Conservation (phyloP, 2,113 vertebrate genomes). For the Xenopus tropicalis region UCB_Xtro_10.0 CM004448.2:106401501-106402000, state of each 20-base stretch:
- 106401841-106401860: constrained; percentile 98
- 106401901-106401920: constrained; percentile 72
- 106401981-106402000: constrained; percentile 45
- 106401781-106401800: constrained; percentile 73
- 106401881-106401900: constrained; percentile 74
- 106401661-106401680: constrained; percentile 23
- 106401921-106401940: constrained; percentile 60
- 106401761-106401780: constrained; percentile 60
- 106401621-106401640: constrained; percentile 87
- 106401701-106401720: constrained; percentile 43
- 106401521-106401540: neutral
- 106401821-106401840: constrained; percentile 89
- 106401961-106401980: constrained; percentile 31
- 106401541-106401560: neutral
- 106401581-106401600: constrained; percentile 33
- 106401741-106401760: constrained; percentile 49
- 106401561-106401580: neutral
- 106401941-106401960: constrained; percentile 47
- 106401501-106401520: neutral
- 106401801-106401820: constrained; percentile 94
- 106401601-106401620: constrained; percentile 80
- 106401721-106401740: constrained; percentile 49
- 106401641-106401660: constrained; percentile 75
- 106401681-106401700: neutral
- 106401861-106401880: constrained; percentile 98